Evolutionary conservation across 2,113 vertebrate genomes (phyloP).

Genomic region (Alligator sinensis): DNA sequence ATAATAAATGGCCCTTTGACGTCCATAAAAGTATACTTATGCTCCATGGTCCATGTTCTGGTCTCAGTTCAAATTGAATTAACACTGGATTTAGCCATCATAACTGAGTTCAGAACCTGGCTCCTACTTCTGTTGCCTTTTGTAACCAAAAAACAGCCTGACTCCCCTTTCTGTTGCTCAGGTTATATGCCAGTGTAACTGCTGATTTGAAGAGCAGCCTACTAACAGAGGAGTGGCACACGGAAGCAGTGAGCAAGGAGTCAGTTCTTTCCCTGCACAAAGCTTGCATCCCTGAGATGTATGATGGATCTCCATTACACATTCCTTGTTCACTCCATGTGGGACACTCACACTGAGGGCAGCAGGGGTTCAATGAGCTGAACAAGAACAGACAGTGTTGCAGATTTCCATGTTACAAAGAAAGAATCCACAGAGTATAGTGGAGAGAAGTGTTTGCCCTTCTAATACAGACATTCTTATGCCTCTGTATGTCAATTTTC

Average conservation of each 20-base stretch:
- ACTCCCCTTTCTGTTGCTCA: neutral
- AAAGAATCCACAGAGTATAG: neutral
- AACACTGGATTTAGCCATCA: neutral
- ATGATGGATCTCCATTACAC: neutral
- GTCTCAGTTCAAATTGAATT: neutral
- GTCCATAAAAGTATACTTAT: neutral
- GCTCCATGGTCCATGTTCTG: neutral
- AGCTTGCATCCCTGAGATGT: neutral
- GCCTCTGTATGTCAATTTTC: too few relatives aligned
- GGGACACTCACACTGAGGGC: neutral
- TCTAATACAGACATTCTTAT: neutral
- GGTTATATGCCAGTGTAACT: neutral
- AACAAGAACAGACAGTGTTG: neutral
- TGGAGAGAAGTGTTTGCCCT: neutral
- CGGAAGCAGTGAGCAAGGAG: neutral
- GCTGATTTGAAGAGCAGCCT: neutral
- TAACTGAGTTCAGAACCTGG: neutral
- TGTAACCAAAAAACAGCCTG: neutral
- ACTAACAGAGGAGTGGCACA: neutral
- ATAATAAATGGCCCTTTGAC: neutral
- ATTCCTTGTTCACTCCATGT: neutral
- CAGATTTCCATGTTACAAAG: neutral
- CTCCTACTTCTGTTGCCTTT: neutral
- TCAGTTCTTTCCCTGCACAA: neutral
- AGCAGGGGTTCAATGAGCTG: neutral